A percentile compares a stretch with the other conserved stretches of the same genome.
Evolutionary conservation across 2,797 vertebrate species (phyloP).

Genomic region (Sebastes trivittatus): DNA sequence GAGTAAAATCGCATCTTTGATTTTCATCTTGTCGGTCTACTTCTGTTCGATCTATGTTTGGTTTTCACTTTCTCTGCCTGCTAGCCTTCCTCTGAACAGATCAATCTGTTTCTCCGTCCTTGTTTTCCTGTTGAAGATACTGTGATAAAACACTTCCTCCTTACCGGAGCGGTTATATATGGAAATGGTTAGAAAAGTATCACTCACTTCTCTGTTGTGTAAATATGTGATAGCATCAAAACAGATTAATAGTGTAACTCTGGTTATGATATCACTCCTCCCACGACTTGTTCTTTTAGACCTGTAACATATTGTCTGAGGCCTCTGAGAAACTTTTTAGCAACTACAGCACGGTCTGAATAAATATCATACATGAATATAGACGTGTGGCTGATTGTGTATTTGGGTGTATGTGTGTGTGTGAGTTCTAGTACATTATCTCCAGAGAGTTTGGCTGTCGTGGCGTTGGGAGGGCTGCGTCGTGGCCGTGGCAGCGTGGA

Average conservation of each 20-base stretch:
- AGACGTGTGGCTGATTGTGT: slow-evolving; percentile 19
- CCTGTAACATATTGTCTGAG: background rate
- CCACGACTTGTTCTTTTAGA: background rate
- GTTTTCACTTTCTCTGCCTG: background rate
- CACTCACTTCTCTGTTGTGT: background rate
- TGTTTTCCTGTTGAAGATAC: background rate
- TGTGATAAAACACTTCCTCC: slow-evolving; percentile 10
- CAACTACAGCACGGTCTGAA: background rate
- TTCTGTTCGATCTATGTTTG: background rate
- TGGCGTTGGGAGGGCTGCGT: slow-evolving; percentile 76
- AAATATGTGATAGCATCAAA: slow-evolving; percentile 8
- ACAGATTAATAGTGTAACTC: slow-evolving; percentile 15
- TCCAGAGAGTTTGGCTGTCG: slow-evolving; percentile 59
- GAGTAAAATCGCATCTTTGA: background rate
- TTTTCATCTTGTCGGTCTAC: background rate
- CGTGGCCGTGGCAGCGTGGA: slow-evolving; percentile 72
- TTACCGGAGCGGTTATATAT: background rate
- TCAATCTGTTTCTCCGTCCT: background rate
- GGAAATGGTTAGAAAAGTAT: background rate
- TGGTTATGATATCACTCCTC: slow-evolving; percentile 5
- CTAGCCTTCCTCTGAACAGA: background rate
- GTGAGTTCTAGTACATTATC: slow-evolving; percentile 43
- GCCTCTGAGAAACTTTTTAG: background rate
- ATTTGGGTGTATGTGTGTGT: slow-evolving; percentile 1
- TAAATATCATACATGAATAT: background rate